Evolutionary conservation across 2,888 invertebrate genomes (phyloP).

Genomic region (Aelia acuminata): DNA sequence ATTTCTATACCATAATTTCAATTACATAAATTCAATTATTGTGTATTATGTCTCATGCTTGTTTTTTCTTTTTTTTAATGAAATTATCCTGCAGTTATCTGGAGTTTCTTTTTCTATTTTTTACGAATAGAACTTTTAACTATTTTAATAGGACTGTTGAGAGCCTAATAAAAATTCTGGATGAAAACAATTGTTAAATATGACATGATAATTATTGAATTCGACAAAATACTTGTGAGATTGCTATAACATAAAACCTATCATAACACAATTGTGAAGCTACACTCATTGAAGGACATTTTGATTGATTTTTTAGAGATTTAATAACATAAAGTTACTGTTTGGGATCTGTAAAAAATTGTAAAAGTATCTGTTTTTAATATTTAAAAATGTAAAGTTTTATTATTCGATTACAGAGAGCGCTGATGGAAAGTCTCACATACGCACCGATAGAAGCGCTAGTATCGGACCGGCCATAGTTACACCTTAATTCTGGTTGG

Average conservation of each 20-base stretch:
- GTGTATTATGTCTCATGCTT: no score
- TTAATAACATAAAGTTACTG: not conserved
- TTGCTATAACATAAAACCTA: no score
- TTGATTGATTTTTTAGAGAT: not conserved
- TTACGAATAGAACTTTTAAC: no score
- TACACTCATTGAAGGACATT: not conserved
- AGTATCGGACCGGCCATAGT: constrained; percentile 59
- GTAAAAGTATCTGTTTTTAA: not conserved
- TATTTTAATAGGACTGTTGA: no score
- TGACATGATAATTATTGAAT: not conserved
- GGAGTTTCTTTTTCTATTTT: no score
- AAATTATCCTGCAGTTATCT: no score
- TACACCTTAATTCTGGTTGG: constrained; percentile 55
- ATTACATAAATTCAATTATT: no score
- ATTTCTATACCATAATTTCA: no score
- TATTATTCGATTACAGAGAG: not conserved
- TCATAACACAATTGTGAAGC: not conserved
- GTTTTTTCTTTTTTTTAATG: no score
- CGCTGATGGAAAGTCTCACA: not conserved
- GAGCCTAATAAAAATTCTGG: no score
- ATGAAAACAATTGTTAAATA: not conserved
- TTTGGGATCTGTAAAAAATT: not conserved
- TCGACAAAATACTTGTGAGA: no score
- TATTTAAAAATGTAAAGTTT: not conserved
- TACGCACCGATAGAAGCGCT: constrained; percentile 32